phyloP scores from a whole-genome alignment of 2,888 invertebrate species.

The Matsumyia berberina region DNA sequence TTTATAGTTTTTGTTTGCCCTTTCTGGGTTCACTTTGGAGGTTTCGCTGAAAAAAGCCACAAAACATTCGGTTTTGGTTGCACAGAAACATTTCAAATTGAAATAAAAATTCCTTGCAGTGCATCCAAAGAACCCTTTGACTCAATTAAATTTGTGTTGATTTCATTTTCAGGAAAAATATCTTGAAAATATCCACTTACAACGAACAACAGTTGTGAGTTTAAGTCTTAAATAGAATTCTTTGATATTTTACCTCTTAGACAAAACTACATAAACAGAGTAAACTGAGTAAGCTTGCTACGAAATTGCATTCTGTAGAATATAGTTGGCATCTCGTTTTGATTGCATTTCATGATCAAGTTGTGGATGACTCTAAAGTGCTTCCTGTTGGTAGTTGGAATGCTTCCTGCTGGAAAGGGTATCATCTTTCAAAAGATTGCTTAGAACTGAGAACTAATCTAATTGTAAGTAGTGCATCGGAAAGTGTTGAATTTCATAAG shows the following conservation, averaged over 20 bases:
- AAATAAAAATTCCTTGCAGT: slow-evolving; percentile 9
- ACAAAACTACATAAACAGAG: slow-evolving; percentile 28
- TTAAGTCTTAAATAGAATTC: not conserved
- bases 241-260: slow-evolving; percentile 46
- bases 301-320: slow-evolving; percentile 19
- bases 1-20: slow-evolving; percentile 6
- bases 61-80: slow-evolving; percentile 37
- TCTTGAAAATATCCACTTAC: not conserved
- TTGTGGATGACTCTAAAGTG: not conserved
- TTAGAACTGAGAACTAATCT: not conserved
- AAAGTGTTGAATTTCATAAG: not conserved
- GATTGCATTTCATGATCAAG: slow-evolving; percentile 17
- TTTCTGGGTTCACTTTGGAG: slow-evolving; percentile 15
- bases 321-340: slow-evolving; percentile 17
- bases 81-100: slow-evolving; percentile 22
- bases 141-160: slow-evolving; percentile 21
- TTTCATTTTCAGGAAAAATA: not conserved
- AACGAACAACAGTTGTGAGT: too few relatives aligned
- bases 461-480: not conserved
- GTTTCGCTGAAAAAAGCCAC: not conserved
- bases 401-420: not conserved
- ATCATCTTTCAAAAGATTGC: not conserved
- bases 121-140: not conserved
- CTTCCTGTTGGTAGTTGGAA: slow-evolving; percentile 1
- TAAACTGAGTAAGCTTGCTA: slow-evolving; percentile 22